Conservation (phyloP, 2,113 vertebrate genomes). For the Pachycephala philippinensis region DNA sequence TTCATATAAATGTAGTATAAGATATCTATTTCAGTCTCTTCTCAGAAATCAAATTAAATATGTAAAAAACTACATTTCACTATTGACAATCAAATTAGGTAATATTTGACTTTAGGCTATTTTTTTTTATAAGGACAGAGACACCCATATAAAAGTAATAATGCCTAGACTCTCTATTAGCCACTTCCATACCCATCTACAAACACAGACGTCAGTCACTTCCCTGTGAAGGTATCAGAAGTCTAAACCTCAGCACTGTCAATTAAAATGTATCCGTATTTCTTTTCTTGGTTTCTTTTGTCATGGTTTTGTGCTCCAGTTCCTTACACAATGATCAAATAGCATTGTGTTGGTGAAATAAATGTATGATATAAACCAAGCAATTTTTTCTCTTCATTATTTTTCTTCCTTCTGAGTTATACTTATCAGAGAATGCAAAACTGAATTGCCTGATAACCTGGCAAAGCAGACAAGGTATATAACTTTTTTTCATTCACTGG, state of each 20-base stretch:
- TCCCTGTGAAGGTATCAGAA: background rate
- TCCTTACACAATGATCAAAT: background rate
- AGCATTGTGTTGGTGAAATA: background rate
- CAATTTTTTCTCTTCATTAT: background rate
- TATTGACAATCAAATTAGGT: background rate
- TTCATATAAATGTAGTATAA: too few relatives aligned
- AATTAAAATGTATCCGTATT: background rate
- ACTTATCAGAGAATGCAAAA: background rate
- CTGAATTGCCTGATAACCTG: background rate
- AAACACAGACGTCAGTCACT: rapidly evolving
- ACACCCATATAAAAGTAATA: background rate
- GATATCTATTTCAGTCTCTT: background rate
- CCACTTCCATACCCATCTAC: background rate
- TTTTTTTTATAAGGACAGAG: background rate
- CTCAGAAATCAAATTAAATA: background rate
- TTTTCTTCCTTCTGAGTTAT: background rate
- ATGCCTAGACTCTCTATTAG: background rate
- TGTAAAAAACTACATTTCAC: background rate
- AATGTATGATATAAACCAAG: background rate
- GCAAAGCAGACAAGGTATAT: background rate
- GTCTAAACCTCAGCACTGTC: background rate
- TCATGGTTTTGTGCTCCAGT: background rate
- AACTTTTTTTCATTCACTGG: background rate
- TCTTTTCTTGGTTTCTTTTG: background rate
- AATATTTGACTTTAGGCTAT: background rate